Base-by-base conservation (phyloP, 2,888 invertebrate genomes). In the Colletes collaris region DNA sequence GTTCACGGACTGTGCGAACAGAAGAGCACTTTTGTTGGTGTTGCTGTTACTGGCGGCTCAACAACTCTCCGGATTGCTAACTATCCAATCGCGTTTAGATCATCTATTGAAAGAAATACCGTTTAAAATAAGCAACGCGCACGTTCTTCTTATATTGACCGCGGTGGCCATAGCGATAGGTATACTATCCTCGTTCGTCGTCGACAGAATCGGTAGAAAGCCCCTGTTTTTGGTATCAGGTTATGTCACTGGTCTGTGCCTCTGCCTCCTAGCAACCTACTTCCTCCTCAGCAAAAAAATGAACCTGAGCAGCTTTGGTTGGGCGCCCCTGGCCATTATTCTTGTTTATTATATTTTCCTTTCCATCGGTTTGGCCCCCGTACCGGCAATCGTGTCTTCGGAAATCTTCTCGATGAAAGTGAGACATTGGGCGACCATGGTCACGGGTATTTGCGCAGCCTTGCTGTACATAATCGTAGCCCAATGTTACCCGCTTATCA, bases 321-420 rank as follows among this genome's bases (percentile, higher is more conserved):
- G 60, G 76, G 1, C 79, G 4, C 86, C 84, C 0, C 4, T 83
- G 35, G 6, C 72, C 4, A n/a, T 52, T 2, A 27, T 76, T 3
- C 2, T 79, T 6, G 0, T 66, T 5, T 82, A 71, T 59, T 19
- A 58, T 4, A 0, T 73, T 8, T 16, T 62, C 40, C 19, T 60
- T 16, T 19, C 68, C 0, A 0, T 83, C 0, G 88, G 88, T 7
- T n/a, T 87, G 10, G 49, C 27, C 7, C 53, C 76, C 7, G 37
- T 87, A 0, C 85, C 86, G 3, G 52, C 46, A 4, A 46, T 82
- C 6, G 5, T 88, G 1, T 46, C 76, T 2, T 80, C 85, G 0
- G 88, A 88, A 58, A 76, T 87, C 11, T 87, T 86, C 35, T 63
- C 85, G 0, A 66, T 78, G 7, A 65, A 10, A 10, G 40, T 85